phyloP scores from a whole-genome alignment of 2,113 vertebrate genomes.

The Sisor rabdophorus region DNA sequence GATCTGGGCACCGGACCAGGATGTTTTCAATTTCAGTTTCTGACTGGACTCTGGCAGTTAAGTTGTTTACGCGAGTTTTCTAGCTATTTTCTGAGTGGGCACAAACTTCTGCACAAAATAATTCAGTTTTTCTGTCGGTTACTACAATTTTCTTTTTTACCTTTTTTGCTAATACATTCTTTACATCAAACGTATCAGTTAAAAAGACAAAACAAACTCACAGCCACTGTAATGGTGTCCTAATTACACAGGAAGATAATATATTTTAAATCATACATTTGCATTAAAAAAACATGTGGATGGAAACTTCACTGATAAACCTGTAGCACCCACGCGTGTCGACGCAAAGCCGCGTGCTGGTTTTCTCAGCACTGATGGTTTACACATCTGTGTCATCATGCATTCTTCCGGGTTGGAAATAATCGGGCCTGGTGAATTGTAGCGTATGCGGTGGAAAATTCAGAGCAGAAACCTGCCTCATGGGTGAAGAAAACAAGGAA shows the following conservation, averaged over 20 bases:
- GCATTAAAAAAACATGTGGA: conserved; percentile 6
- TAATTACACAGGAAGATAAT: not conserved
- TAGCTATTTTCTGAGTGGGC: not conserved
- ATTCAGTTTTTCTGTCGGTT: not conserved
- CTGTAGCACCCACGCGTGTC: not conserved
- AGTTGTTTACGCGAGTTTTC: not conserved
- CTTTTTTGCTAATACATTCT: not conserved
- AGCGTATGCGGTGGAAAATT: conserved; percentile 54
- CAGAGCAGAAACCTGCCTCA: conserved; percentile 44
- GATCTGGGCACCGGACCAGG: too few species aligned
- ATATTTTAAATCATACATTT: not conserved
- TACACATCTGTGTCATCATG: conserved; percentile 49
- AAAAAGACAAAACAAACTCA: not conserved
- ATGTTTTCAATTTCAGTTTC: too few species aligned
- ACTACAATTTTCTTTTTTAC: too few species aligned
- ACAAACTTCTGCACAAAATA: not conserved
- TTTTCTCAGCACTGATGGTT: conserved; percentile 49
- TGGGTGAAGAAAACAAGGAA: conserved; percentile 36
- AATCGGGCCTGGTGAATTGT: conserved; percentile 36
- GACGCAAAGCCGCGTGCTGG: not conserved
- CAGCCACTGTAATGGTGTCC: not conserved
- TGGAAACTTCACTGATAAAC: not conserved
- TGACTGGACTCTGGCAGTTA: too few species aligned
- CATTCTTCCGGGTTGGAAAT: conserved; percentile 42
- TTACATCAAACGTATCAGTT: not conserved